Evolutionary conservation across 1,140 invertebrate genomes (phyloP).

Genomic region (Leptoteleia sp.): DNA sequence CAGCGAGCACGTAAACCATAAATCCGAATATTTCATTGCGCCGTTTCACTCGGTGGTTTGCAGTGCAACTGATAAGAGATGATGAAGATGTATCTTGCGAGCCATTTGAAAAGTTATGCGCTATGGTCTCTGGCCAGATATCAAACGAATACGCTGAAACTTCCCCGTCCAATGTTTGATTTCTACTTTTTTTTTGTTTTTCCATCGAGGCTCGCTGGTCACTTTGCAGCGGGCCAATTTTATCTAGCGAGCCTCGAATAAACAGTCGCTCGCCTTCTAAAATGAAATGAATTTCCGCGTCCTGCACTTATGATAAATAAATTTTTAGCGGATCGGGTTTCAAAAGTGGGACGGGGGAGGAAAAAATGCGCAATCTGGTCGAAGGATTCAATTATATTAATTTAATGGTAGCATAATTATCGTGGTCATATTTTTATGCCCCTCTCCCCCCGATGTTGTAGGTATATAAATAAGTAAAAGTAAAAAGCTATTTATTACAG

Average conservation of each 20-base stretch:
- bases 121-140: conserved; percentile 29
- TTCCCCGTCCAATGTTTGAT: conserved; percentile 35
- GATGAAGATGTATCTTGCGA: conserved; percentile 60
- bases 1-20: conserved; percentile 32
- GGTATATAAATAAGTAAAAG: no score
- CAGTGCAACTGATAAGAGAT: conserved; percentile 52
- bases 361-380: conserved; percentile 4
- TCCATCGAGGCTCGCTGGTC: conserved; percentile 3
- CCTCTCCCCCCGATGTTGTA: no score
- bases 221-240: conserved; percentile 32
- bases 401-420: conserved; percentile 24
- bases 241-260: conserved; percentile 28
- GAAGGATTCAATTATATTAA: conserved; percentile 32
- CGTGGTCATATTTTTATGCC: not conserved
- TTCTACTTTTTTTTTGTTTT: conserved; percentile 51
- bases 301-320: conserved; percentile 47
- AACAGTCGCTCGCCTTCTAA: conserved; percentile 20
- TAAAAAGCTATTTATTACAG: no score
- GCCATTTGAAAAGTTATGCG: conserved; percentile 49
- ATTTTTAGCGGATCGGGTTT: conserved; percentile 10
- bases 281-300: conserved; percentile 41
- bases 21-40: conserved; percentile 48
- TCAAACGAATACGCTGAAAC: conserved; percentile 39
- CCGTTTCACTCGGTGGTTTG: conserved; percentile 28
- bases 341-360: no score